phyloP scores from a whole-genome alignment of 2,888 invertebrate genomes.

The Syrphus vitripennis region DNA sequence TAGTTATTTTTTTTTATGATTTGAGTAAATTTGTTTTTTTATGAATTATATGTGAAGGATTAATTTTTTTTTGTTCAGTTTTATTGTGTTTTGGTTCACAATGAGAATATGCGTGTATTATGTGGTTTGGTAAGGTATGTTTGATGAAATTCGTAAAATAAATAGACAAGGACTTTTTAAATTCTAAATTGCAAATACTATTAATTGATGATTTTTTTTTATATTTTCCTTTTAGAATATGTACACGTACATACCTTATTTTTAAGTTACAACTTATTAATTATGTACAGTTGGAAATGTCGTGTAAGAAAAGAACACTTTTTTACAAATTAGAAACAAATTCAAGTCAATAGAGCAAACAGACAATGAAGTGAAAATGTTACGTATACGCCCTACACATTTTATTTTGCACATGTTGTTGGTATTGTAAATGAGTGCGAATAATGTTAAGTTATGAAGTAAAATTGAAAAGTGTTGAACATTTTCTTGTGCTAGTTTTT shows the following conservation, averaged over 20 bases:
- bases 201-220: slow-evolving; percentile 1
- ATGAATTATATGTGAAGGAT: slow-evolving; percentile 20
- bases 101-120: background rate
- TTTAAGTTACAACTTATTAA: background rate
- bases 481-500: no score
- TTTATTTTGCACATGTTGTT: background rate
- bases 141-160: background rate
- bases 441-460: background rate
- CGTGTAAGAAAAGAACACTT: background rate
- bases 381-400: background rate
- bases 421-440: background rate
- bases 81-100: slow-evolving; percentile 17
- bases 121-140: background rate
- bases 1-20: slow-evolving; percentile 24
- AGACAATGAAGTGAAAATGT: background rate
- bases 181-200: background rate
- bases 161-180: slow-evolving; percentile 26
- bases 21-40: slow-evolving; percentile 39
- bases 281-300: slow-evolving; percentile 25
- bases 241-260: slow-evolving; percentile 10
- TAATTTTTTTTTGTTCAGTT: slow-evolving; percentile 3
- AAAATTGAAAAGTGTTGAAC: no score
- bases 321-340: background rate
- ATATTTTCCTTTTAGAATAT: background rate
- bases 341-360: background rate